These are phyloP conservation scores for Cerceris ruficornis DNA, from an alignment of 2,888 invertebrate species.

Conservation along the genomic window DNA sequence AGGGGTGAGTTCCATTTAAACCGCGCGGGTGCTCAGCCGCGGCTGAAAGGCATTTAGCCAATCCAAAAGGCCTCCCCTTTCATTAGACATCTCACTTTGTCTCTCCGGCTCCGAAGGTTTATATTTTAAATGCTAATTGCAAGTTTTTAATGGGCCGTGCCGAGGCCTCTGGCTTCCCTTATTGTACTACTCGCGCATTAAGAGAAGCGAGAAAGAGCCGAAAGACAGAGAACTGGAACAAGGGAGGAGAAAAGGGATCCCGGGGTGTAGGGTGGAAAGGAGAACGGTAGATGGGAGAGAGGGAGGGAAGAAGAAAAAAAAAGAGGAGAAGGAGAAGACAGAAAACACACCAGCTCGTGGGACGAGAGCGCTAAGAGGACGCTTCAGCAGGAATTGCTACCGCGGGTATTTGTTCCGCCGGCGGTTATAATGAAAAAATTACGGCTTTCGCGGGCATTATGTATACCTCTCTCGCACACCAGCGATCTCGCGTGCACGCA, in stretches of 20 bases:
- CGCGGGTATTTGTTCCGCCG: slow-evolving; percentile 70
- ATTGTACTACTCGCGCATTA: slow-evolving; percentile 62
- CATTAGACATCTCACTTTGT: slow-evolving; percentile 80
- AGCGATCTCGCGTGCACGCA: not conserved
- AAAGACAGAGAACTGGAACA: slow-evolving; percentile 13
- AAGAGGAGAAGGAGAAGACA: slow-evolving; percentile 7
- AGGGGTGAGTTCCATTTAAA: slow-evolving; percentile 76
- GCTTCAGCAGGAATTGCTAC: slow-evolving; percentile 38
- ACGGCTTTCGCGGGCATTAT: slow-evolving; percentile 71
- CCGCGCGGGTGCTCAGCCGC: slow-evolving; percentile 69
- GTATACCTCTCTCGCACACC: slow-evolving; percentile 44
- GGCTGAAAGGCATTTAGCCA: slow-evolving; percentile 80
- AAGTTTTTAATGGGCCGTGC: slow-evolving; percentile 78
- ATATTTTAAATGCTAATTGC: slow-evolving; percentile 81
- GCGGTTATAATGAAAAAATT: slow-evolving; percentile 73
- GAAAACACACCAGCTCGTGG: slow-evolving; percentile 28
- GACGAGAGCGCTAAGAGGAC: slow-evolving; percentile 38
- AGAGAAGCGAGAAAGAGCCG: slow-evolving; percentile 37
- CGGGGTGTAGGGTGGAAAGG: slow-evolving; percentile 50
- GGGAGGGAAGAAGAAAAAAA: slow-evolving; percentile 16
- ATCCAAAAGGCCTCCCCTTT: slow-evolving; percentile 80
- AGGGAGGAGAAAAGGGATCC: slow-evolving; percentile 25
- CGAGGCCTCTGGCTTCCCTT: slow-evolving; percentile 67
- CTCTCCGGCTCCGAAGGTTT: slow-evolving; percentile 70
- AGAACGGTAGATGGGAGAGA: slow-evolving; percentile 8